Percentiles rank a stretch among this genome's conserved stretches.
Conservation (phyloP, 2,113 vertebrate species). For the Dolichotis patagonum region DNA sequence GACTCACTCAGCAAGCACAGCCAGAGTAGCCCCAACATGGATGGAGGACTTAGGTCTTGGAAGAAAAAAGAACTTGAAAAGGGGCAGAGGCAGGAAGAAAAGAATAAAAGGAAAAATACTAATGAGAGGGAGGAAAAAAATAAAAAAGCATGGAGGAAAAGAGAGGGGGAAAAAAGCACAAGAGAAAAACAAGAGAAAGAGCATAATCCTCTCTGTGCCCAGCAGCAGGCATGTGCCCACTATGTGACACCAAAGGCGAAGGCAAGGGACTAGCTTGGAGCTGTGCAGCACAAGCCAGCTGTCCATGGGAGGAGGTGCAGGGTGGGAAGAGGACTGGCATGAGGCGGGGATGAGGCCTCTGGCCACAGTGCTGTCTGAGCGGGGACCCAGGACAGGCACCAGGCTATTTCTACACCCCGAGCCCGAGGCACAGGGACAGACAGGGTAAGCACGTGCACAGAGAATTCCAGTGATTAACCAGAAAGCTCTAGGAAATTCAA, state of each 20-base stretch:
- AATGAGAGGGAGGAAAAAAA: neutral
- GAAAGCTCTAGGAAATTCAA: constrained; percentile 76
- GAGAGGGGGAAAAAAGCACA: neutral
- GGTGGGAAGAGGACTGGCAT: neutral
- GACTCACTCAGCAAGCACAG: neutral
- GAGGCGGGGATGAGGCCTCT: neutral
- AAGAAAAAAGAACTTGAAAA: neutral
- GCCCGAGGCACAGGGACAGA: constrained; percentile 52
- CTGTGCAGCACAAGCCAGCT: neutral
- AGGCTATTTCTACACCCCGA: constrained; percentile 11
- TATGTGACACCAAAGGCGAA: neutral
- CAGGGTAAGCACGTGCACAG: constrained; percentile 46
- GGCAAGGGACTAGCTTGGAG: neutral
- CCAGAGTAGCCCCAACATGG: neutral
- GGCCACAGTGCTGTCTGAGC: neutral
- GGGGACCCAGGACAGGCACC: neutral
- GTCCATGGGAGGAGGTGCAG: neutral
- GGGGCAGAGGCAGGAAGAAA: neutral
- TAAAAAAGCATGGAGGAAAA: neutral
- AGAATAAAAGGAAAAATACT: neutral
- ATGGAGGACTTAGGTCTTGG: neutral
- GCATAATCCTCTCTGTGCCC: too few relatives aligned
- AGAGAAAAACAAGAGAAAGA: neutral
- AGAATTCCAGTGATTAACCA: constrained; percentile 80
- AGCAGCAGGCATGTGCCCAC: neutral